Evolutionary conservation across 1,140 invertebrate genomes (phyloP).

Genomic region (Aphidius ervi): DNA sequence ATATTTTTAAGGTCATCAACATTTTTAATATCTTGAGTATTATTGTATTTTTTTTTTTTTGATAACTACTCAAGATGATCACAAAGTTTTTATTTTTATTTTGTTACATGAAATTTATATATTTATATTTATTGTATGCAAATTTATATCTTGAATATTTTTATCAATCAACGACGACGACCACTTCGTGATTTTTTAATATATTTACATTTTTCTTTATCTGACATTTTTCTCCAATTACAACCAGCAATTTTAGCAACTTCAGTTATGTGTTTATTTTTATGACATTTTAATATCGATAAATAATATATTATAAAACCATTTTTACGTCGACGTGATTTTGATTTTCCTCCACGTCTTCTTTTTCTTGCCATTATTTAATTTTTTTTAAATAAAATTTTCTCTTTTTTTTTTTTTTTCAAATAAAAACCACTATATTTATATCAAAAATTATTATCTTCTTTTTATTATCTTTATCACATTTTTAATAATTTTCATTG

Average conservation of each 20-base stretch:
- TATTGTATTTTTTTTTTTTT: too few relatives aligned
- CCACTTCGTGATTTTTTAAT: conserved; percentile 27
- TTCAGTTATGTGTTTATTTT: conserved; percentile 28
- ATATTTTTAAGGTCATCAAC: too few relatives aligned
- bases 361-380: conserved; percentile 10
- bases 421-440: conserved; percentile 1
- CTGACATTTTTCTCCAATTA: conserved; percentile 35
- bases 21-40: too few relatives aligned
- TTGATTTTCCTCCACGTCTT: conserved; percentile 2
- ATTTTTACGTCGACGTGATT: conserved; percentile 26
- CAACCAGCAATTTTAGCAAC: conserved; percentile 36
- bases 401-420: too few relatives aligned
- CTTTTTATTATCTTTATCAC: not conserved
- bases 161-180: not conserved
- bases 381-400: not conserved
- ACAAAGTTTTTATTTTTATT: too few relatives aligned
- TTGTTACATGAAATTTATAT: too few relatives aligned
- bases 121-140: too few relatives aligned
- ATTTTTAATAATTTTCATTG: conserved; percentile 5
- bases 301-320: conserved; percentile 40
- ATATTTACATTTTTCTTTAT: conserved; percentile 32
- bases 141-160: conserved; percentile 5
- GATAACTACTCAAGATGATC: too few relatives aligned
- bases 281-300: conserved; percentile 28
- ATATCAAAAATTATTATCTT: conserved; percentile 1